Conservation (phyloP, 2,797 vertebrate species). For the Sebastes wilsoni region DNA sequence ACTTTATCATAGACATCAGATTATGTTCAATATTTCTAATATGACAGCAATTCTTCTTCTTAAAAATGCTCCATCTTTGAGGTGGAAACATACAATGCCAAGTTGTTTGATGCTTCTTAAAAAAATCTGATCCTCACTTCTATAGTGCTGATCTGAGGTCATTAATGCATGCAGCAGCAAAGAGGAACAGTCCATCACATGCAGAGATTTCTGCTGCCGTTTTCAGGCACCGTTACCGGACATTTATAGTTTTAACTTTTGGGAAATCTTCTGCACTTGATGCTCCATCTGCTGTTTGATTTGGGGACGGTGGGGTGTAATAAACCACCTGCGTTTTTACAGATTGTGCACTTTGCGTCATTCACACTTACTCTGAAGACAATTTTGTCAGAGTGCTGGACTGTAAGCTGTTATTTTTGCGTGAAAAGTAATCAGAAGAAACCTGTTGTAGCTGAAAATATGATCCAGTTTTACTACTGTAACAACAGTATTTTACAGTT, state of each 20-base stretch:
- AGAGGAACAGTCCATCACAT: neutral
- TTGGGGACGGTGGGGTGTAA: neutral
- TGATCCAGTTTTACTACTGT: neutral
- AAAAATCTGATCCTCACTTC: neutral
- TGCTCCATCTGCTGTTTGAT: neutral
- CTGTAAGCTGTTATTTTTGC: neutral
- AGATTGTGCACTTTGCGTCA: neutral
- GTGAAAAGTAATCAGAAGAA: neutral
- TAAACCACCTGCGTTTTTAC: neutral
- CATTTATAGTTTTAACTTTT: neutral
- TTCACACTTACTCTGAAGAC: neutral
- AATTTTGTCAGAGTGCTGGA: neutral
- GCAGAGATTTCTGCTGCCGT: neutral
- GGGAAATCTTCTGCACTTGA: neutral
- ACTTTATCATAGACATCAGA: neutral
- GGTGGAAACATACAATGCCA: neutral
- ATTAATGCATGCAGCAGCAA: accelerated
- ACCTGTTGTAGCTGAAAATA: neutral
- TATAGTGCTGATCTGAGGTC: neutral
- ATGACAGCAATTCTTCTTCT: neutral
- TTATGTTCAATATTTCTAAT: neutral
- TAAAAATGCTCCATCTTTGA: neutral
- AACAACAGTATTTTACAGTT: neutral
- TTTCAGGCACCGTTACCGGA: neutral
- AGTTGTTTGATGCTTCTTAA: neutral